Base-by-base conservation (phyloP, 2,888 invertebrate genomes). In the Dione vanillae region DNA sequence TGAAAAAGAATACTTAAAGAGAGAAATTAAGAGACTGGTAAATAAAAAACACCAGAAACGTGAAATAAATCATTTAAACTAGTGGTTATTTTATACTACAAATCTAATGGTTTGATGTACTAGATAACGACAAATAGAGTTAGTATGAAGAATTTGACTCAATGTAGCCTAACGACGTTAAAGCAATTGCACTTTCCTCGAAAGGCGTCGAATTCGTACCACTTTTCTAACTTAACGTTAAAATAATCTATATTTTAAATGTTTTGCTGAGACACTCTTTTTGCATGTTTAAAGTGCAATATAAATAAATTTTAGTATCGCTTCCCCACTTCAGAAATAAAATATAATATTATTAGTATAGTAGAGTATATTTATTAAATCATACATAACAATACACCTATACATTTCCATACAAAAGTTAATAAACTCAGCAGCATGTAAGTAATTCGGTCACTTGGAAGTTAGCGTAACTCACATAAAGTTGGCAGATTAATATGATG, bases 401-500 rank as follows among this genome's bases (percentile, higher is more conserved):
- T 9, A 51, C 7, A 14, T 6, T 1, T 8, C 14, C n/a, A 27
- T 3, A 35, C 35, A 19, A 9, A 10, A 2, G 10, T 52, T 14
- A 52, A 52, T 16, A 56, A 40, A 56, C 11, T 16, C 37, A 7
- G 16, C 6, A 47, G 12, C 49, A 35, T 19, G 1, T 6, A 35
- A 49, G 47, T 27, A 70, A 70, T 70, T 52, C 49, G 65, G 49
- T 11, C 59, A 56, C 47, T 40, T 40, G 43, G 35, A 56, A 54
- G 27, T 67, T 56, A 40, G 8, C 56, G 45, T 14, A 64, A 35
- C 16, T 37, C 9, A n/a, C 47, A 10, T 47, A 10, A 59, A 67
- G 71, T 73, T 54, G 16, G 64, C 52, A 67, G 64, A 69, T 67
- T 71, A 74, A 71, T 74, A 68, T 52, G 37, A 64, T 61, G 67